These are phyloP conservation scores for Nibea albiflora DNA, from an alignment of 2,113 vertebrate genomes.

Conservation along the genomic window DNA sequence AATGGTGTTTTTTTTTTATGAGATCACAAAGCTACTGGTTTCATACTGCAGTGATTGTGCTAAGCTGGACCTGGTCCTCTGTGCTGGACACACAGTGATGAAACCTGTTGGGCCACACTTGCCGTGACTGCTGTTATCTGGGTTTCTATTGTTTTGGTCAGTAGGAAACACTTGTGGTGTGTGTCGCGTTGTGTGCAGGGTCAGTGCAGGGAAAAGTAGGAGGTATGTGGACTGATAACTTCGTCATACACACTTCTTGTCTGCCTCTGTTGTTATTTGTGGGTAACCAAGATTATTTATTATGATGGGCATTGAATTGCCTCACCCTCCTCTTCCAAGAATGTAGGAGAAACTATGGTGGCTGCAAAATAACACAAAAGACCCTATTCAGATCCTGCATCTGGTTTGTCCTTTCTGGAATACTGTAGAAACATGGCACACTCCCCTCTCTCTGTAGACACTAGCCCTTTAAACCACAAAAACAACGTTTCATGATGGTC, in stretches of 20 bases:
- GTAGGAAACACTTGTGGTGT: neutral
- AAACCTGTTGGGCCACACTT: constrained; percentile 27
- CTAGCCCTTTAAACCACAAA: too few species aligned
- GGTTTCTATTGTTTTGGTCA: constrained; percentile 25
- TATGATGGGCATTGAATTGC: too few species aligned
- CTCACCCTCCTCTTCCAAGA: too few species aligned
- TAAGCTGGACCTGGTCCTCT: neutral
- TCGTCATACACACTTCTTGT: neutral
- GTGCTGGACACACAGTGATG: neutral
- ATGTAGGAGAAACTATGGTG: too few species aligned
- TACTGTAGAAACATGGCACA: too few species aligned
- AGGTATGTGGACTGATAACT: neutral
- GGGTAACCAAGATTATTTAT: too few species aligned
- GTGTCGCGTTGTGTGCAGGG: neutral
- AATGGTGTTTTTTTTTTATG: neutral
- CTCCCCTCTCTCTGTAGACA: too few species aligned
- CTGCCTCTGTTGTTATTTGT: neutral
- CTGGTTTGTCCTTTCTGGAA: too few species aligned
- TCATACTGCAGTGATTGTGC: neutral
- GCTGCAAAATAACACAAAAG: too few species aligned
- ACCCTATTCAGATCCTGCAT: too few species aligned
- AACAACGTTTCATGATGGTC: too few species aligned
- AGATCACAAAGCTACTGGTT: neutral
- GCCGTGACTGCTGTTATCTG: constrained; percentile 31
- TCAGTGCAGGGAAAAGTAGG: neutral